phyloP scores from a whole-genome alignment of 1,140 invertebrate genomes.

The Pogonomyrmex barbatus region DNA sequence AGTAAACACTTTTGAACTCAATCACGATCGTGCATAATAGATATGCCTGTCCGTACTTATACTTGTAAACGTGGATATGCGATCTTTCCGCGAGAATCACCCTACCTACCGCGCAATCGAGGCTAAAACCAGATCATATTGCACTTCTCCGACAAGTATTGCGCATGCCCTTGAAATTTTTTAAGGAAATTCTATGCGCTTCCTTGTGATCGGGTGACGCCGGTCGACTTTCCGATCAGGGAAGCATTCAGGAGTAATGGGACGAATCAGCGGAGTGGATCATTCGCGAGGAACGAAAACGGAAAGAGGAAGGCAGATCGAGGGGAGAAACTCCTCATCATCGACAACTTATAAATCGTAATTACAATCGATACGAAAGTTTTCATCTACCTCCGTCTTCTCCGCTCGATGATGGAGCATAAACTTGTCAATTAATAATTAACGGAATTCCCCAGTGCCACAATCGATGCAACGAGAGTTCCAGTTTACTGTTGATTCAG shows the following conservation, averaged over 20 bases:
- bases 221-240: slow-evolving; percentile 60
- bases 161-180: slow-evolving; percentile 68
- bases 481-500: slow-evolving; percentile 70
- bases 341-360: slow-evolving; percentile 80
- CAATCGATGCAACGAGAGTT: slow-evolving; percentile 40
- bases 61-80: slow-evolving; percentile 13
- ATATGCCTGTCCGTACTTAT: slow-evolving; percentile 13
- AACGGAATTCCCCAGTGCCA: slow-evolving; percentile 68
- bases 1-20: slow-evolving; percentile 7
- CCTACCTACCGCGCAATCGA: slow-evolving; percentile 54
- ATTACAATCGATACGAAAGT: slow-evolving; percentile 79
- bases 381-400: slow-evolving; percentile 69
- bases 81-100: slow-evolving; percentile 50
- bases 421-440: slow-evolving; percentile 83
- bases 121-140: slow-evolving; percentile 57
- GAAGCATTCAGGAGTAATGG: slow-evolving; percentile 53
- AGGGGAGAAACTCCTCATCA: slow-evolving; percentile 64
- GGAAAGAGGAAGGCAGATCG: slow-evolving; percentile 57
- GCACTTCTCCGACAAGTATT: slow-evolving; percentile 58
- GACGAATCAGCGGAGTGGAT: slow-evolving; percentile 43
- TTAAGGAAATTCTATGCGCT: slow-evolving; percentile 64
- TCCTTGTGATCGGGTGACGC: slow-evolving; percentile 62
- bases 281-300: slow-evolving; percentile 40
- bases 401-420: slow-evolving; percentile 69
- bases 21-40: slow-evolving; percentile 23